Percentiles rank a stretch among this genome's conserved stretches.
phyloP scores from a whole-genome alignment of 2,888 invertebrate genomes.

The Bruchidius siliquastri region DNA sequence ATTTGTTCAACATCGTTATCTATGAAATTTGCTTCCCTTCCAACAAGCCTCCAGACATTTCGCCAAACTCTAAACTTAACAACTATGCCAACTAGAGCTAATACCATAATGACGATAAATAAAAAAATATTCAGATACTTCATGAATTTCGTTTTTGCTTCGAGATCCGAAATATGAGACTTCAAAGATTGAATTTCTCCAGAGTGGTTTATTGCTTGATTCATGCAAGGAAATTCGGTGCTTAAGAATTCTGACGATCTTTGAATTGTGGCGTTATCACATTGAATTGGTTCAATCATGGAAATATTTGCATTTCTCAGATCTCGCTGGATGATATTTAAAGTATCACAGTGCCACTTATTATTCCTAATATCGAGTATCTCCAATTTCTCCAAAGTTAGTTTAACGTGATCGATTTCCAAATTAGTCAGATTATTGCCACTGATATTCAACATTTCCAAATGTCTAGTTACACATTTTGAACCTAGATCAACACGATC shows the following conservation, averaged over 20 bases:
- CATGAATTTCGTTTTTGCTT: no score
- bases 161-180: no score
- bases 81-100: no score
- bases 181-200: no score
- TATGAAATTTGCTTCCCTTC: no score
- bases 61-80: no score
- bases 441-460: slow-evolving; percentile 29
- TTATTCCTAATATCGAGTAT: slow-evolving; percentile 30
- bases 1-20: no score
- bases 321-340: slow-evolving; percentile 21
- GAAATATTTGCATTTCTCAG: slow-evolving; percentile 21
- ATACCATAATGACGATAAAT: no score
- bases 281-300: background rate
- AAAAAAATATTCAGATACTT: no score
- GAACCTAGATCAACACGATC: slow-evolving; percentile 23
- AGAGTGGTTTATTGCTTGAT: background rate
- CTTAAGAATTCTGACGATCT: background rate
- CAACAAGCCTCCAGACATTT: no score
- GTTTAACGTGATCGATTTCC: slow-evolving; percentile 21
- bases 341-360: slow-evolving; percentile 29
- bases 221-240: background rate
- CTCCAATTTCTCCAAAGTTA: slow-evolving; percentile 20
- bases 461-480: slow-evolving; percentile 23
- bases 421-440: slow-evolving; percentile 27
- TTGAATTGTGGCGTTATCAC: background rate